Percentiles rank a stretch among this genome's conserved stretches.
Conservation (phyloP, 2,888 invertebrate species). For the Mantis religiosa region DNA sequence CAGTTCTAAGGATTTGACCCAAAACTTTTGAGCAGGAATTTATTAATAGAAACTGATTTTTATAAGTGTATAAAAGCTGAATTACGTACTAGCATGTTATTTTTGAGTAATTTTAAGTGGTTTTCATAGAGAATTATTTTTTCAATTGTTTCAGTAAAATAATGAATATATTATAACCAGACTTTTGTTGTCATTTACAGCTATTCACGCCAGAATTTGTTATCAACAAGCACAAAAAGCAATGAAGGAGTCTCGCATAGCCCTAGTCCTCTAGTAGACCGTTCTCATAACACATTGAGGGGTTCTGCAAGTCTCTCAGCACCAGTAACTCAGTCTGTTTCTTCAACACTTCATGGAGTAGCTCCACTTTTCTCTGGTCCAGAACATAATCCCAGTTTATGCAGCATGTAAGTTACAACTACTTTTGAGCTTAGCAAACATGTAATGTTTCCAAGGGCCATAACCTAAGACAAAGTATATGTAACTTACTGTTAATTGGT, state of each 20-base stretch:
- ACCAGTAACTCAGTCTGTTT: slow-evolving; percentile 34
- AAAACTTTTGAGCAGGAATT: no score
- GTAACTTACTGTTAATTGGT: no score
- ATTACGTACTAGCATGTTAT: not conserved
- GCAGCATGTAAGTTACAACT: not conserved
- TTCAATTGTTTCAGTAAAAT: not conserved
- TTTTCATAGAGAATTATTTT: not conserved
- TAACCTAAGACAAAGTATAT: no score
- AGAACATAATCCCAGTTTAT: not conserved
- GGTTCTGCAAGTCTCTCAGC: slow-evolving; percentile 41
- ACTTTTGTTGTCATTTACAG: slow-evolving; percentile 45
- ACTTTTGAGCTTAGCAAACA: no score
- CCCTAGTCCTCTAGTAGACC: slow-evolving; percentile 51
- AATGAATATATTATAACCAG: not conserved
- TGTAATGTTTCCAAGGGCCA: no score
- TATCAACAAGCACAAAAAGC: slow-evolving; percentile 70
- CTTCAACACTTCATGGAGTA: slow-evolving; percentile 28
- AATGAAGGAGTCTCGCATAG: slow-evolving; percentile 58
- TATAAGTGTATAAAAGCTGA: not conserved
- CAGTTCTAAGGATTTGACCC: no score
- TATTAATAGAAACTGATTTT: no score
- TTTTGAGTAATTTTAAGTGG: not conserved
- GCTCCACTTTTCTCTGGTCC: not conserved
- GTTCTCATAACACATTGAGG: slow-evolving; percentile 52
- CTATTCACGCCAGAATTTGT: slow-evolving; percentile 83